Evolutionary conservation across 2,888 invertebrate species (phyloP).

Genomic region (Zhengitettix transpicula): DNA sequence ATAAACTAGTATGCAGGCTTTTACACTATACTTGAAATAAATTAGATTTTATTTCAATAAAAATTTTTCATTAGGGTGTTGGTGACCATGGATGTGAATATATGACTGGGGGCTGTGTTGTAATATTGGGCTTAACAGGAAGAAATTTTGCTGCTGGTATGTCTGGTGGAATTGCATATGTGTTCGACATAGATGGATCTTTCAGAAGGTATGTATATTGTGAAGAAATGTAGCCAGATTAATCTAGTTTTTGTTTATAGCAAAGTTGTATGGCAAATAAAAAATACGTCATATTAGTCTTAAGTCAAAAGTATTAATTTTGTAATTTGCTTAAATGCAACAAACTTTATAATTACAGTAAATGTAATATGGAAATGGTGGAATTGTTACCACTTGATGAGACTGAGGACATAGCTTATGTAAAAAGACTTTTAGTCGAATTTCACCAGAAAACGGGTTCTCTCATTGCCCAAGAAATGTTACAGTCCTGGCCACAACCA

Average conservation of each 20-base stretch:
- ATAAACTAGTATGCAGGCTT: no score
- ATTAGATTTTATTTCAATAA: no score
- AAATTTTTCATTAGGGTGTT: constrained; percentile 45
- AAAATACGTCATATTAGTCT: no score
- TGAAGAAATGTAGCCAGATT: no score
- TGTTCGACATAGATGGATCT: constrained; percentile 75
- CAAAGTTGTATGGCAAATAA: no score
- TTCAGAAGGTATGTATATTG: constrained; percentile 47
- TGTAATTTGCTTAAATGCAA: no score
- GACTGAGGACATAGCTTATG: constrained; percentile 57
- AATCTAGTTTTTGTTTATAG: no score
- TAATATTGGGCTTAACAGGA: constrained; percentile 88
- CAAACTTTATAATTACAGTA: constrained; percentile 27
- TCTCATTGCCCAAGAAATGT: constrained; percentile 58
- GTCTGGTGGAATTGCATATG: constrained; percentile 94
- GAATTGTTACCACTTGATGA: constrained; percentile 68
- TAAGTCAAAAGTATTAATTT: no score
- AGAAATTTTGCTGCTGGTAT: constrained; percentile 98
- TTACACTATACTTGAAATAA: no score
- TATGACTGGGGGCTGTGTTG: constrained; percentile 89
- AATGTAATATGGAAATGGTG: constrained; percentile 93
- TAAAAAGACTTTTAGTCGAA: constrained; percentile 62
- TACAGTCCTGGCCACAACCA: constrained; percentile 63
- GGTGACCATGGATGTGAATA: constrained; percentile 99
- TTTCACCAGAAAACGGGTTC: constrained; percentile 82